These are phyloP conservation scores for Acanthosepion pharaonis DNA, from an alignment of 2,888 invertebrate genomes.

Conservation along the genomic window DNA sequence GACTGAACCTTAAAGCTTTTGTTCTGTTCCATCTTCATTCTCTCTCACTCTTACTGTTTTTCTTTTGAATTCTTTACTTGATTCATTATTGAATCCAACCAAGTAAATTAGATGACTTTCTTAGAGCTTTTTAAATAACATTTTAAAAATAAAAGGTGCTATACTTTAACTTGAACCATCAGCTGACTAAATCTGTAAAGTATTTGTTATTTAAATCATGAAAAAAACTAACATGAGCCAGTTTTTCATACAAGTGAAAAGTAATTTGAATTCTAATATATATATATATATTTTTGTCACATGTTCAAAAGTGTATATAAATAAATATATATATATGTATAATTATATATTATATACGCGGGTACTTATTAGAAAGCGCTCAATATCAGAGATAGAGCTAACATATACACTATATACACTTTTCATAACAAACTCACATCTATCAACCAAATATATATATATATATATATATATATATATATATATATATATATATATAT, in stretches of 20 bases:
- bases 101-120: background rate
- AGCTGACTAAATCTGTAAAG: background rate
- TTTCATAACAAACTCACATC: too few species aligned
- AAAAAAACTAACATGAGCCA: background rate
- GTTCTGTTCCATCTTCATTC: background rate
- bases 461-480: too few species aligned
- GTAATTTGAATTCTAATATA: background rate
- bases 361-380: too few species aligned
- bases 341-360: too few species aligned
- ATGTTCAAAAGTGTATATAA: too few species aligned
- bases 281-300: background rate
- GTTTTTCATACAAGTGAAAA: background rate
- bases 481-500: too few species aligned
- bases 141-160: background rate
- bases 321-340: too few species aligned
- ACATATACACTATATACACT: too few species aligned
- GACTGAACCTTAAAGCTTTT: background rate
- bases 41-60: background rate
- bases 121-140: background rate
- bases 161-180: background rate
- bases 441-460: too few species aligned
- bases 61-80: background rate
- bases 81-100: background rate
- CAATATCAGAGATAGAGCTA: too few species aligned
- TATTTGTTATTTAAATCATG: background rate